Conservation (phyloP, 2,888 invertebrate genomes). For the Caenorhabditis sulstoni region DNA sequence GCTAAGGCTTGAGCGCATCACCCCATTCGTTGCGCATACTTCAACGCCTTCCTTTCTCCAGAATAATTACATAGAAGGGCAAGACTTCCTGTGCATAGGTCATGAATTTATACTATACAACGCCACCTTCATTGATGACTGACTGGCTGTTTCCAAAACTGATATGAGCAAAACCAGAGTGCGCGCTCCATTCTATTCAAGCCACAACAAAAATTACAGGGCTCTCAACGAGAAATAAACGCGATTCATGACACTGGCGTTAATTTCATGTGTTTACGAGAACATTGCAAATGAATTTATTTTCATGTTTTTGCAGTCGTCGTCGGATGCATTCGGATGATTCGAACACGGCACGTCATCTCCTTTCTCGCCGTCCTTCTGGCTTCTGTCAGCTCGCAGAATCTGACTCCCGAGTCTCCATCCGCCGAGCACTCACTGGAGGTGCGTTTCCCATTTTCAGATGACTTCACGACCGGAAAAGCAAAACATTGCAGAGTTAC, state of each 20-base stretch:
- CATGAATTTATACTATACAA: background rate
- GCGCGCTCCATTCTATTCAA: background rate
- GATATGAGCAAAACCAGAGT: background rate
- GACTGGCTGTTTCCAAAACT: no score
- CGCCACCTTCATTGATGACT: no score
- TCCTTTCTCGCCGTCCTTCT: constrained; percentile 22
- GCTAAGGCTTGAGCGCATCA: background rate
- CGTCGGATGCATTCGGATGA: constrained; percentile 59
- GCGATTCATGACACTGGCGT: constrained; percentile 29
- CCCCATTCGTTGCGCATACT: constrained; percentile 5
- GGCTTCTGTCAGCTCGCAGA: constrained; percentile 37
- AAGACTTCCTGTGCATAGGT: constrained; percentile 11
- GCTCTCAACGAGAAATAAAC: constrained; percentile 7
- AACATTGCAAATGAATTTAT: constrained; percentile 27
- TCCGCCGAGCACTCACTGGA: constrained; percentile 51
- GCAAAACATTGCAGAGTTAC: constrained; percentile 67
- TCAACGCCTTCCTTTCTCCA: constrained; percentile 2
- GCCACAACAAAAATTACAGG: background rate
- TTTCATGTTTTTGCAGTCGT: constrained; percentile 28
- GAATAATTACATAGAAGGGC: constrained; percentile 18
- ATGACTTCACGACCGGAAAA: no score
- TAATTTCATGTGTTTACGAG: constrained; percentile 2
- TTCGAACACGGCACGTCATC: constrained; percentile 50
- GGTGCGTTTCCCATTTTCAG: constrained; percentile 20
- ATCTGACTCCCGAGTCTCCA: constrained; percentile 27